A percentile compares a stretch with the other conserved stretches of the same genome.
Evolutionary conservation across 2,113 vertebrate genomes (phyloP).

Genomic region (Cathartes aura): DNA sequence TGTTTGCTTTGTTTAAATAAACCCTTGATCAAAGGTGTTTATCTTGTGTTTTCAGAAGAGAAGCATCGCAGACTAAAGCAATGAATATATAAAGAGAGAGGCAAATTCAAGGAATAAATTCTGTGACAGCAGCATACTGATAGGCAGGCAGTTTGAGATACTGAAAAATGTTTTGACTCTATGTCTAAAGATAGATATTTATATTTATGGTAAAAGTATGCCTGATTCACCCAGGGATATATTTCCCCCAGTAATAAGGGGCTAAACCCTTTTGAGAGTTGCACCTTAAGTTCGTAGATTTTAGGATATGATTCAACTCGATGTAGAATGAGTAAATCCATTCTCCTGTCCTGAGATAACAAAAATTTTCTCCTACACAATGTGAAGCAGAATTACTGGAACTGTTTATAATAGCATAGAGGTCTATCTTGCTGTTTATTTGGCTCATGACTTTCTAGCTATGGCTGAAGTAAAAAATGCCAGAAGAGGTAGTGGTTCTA

Average conservation of each 20-base stretch:
- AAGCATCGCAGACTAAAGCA: neutral
- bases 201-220: neutral
- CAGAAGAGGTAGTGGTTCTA: neutral
- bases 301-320: neutral
- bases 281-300: neutral
- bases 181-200: neutral
- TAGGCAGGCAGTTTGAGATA: neutral
- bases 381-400: neutral
- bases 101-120: neutral
- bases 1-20: neutral
- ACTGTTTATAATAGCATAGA: neutral
- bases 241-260: neutral
- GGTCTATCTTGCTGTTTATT: neutral
- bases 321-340: neutral
- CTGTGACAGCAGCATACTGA: neutral
- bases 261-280: neutral
- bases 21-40: neutral
- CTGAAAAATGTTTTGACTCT: neutral
- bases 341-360: neutral
- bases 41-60: neutral
- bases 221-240: neutral
- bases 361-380: neutral
- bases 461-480: neutral
- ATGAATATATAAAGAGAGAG: neutral
- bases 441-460: neutral